Base-by-base conservation (phyloP, 2,888 invertebrate species). In the Lordiphosa fenestrarum region DNA sequence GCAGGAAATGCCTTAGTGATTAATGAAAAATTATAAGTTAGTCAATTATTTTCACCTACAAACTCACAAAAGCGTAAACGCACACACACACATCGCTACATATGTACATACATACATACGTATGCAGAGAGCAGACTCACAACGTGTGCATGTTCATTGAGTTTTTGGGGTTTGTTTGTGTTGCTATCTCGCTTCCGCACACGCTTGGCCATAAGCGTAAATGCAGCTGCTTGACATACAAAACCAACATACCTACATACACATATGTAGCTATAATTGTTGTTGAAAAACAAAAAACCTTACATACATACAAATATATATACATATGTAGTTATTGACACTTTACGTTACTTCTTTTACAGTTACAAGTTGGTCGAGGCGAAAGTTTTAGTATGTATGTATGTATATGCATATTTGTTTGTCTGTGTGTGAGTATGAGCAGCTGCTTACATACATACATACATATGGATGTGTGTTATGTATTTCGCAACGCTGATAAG, bases 151-250 rank as follows among this genome's bases (percentile, higher is more conserved):
- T 55, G 23, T 62, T 49, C 56, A 55, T 62, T 62, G 42, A 65
- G 44, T 39, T 15, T 15, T 55, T 33, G 21, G 15, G 42, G 25
- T 36, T 44, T 65, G 62, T 49, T 44, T 49, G 39, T 67, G 42
- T 56, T 72, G 81, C 73, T 55, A 64, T 76, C 81, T 76, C 73
- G 61, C 81, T 76, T 58, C 49, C 56, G 58, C 77, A 52, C 60
- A 69, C 39, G 30, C 44, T 21, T 9, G 30, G 3, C 30, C 30
- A 30, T 30, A 30, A 30, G 46, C 7, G 53, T 37, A 19, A 40
- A 50, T 53, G 68, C 71, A 59, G 57, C 38, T 70, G 66, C 54
- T 47, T 52, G 53, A 40, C 56, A 60, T 46, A 40, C 38, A 53
- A 15, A 53, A 30, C 30, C 7, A 9, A 30, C 30, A 9, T 30